Base-by-base conservation (phyloP, 2,797 vertebrate species). In the Trichosurus vulpecula region DNA sequence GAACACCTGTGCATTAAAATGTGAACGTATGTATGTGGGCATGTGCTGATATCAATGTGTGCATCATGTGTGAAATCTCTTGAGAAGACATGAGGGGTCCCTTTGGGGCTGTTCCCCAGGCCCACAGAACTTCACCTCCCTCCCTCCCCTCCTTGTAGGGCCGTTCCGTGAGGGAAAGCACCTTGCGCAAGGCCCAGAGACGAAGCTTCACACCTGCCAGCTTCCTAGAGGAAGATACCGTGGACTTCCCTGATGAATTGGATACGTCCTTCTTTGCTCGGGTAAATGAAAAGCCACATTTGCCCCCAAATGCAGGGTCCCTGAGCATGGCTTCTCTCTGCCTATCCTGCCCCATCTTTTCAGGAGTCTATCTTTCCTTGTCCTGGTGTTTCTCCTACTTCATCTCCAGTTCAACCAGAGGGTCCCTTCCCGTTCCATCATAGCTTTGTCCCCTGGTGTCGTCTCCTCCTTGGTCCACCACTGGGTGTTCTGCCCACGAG, bases 181-280 rank as follows among this genome's bases (percentile, higher is more conserved):
- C 99, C 0, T 55, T 99, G 29, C 98, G 99, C 30, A 98, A 98
- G 53, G 96, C 98, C 51, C 99, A 98, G 96, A 99, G 99, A 52
- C 99, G 99, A 93, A 99, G 99, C 98, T 99, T 99, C 97, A 99
- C 99, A 52, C 99, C 99, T 0, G 99, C 99, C 52, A 99, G 99
- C 96, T 99, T 99, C 98, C 97, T 99, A 95, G 99, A 99, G 95
- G 99, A 99, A 5, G 99, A 99, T 98, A 99, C 99, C 0, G 98
- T 98, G 90, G 99, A 99, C 97, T 99, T 99, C 95, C 99, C 99
- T 0, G 99, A 99, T n/a, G 99, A 99, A 93, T 98, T 99, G 0
- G 99, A 99, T 97, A 99, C 99, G 0, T 99, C 99, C 81, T 99
- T 99, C 98, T 99, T 99, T 6, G 99, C 99, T 97, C 99, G 99